Base-by-base conservation (phyloP, 92 coral and sea anemone genomes). In the Zoanthus solanderi region DNA sequence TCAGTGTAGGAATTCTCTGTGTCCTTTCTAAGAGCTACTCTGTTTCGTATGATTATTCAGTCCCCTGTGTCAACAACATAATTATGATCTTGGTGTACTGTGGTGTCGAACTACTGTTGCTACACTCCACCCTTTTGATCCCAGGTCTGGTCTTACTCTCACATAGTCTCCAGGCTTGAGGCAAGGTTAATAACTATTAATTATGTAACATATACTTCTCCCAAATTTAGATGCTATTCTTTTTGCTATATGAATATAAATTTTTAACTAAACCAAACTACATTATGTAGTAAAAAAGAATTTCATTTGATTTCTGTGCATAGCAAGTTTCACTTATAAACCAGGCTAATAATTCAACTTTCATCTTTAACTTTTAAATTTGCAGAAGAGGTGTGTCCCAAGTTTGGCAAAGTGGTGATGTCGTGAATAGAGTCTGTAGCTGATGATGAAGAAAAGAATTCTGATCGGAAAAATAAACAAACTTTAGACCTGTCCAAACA, bases 321-420 rank as follows among this genome's bases (percentile, higher is more conserved):
- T 23, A n/a, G 9, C 17, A n/a, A 63, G 9, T 6, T 8, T n/a
- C 30, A 2, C 13, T 15, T 18, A 4, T 60, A 60, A 60, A 2
- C 13, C 66, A 23, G 23, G 23, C 66, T 46, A 81, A 81, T 81
- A 81, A 81, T 81, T 67, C 14, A 81, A 67, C 63, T 66, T 67
- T 81, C 63, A 58, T 45, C 32, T 30, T 47, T 81, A 81, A 81
- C 42, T 81, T 81, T 81, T 53, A 63, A 81, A 81, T 54, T 71
- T 69, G 58, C 85, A 81, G 85, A 81, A 81, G 67, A 81, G 85
- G 66, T 61, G 85, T 46, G 75, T 61, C 75, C 85, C 85, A 81
- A 81, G 85, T 81, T 66, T 81, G 75, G 45, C 85, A 81, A 81
- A 81, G 85, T 81, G 85, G 85, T 66, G 85, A 80, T 73, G 23